Conservation (phyloP, 2,888 invertebrate genomes). For the Dynastes hyllus region DNA sequence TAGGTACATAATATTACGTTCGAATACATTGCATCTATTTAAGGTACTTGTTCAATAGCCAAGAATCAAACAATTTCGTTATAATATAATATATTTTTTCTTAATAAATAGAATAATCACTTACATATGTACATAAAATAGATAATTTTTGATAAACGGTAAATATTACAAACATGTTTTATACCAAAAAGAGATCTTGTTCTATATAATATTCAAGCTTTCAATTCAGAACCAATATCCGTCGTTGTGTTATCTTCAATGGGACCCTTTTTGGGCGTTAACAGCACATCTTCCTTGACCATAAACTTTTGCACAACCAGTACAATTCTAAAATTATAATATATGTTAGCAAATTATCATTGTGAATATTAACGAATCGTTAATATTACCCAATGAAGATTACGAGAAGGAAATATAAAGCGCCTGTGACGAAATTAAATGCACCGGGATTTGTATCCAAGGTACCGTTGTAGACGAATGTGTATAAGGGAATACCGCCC, state of each 20-base stretch:
- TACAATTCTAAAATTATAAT: background rate
- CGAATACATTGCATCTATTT: too few relatives aligned
- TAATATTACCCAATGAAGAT: slow-evolving; percentile 73
- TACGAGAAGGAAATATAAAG: slow-evolving; percentile 70
- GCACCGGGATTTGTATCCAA: slow-evolving; percentile 75
- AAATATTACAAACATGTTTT: too few relatives aligned
- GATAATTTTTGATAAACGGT: background rate
- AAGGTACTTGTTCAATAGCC: too few relatives aligned
- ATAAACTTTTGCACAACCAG: slow-evolving; percentile 1
- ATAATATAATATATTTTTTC: too few relatives aligned
- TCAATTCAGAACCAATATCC: background rate
- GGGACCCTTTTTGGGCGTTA: background rate
- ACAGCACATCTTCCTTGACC: background rate
- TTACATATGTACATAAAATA: too few relatives aligned
- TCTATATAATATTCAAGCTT: too few relatives aligned
- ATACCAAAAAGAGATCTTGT: too few relatives aligned
- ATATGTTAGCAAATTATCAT: background rate
- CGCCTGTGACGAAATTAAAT: slow-evolving; percentile 75
- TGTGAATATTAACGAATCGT: background rate
- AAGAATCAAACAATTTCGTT: too few relatives aligned
- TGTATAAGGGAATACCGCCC: slow-evolving; percentile 77
- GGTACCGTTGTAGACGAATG: slow-evolving; percentile 76
- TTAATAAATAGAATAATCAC: too few relatives aligned
- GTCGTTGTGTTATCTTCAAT: background rate
- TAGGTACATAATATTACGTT: too few relatives aligned